A percentile compares a stretch with the other conserved stretches of the same genome.
These are phyloP conservation scores for Cancer borealis DNA, from an alignment of 2,888 invertebrate genomes.

Conservation along the genomic window DNA sequence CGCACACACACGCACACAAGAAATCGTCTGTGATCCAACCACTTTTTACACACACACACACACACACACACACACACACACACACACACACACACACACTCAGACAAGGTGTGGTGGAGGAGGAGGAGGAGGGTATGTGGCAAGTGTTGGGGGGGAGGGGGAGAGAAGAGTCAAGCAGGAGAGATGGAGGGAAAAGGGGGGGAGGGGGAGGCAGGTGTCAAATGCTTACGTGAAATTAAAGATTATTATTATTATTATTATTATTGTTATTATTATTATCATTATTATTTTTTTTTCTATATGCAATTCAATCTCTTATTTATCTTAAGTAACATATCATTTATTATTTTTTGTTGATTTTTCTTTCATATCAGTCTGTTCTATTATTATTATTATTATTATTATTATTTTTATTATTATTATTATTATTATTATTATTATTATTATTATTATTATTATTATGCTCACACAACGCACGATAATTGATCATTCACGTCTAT, in stretches of 20 bases:
- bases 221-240: neutral
- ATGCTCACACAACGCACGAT: neutral
- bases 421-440: no score
- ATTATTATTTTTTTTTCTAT: no score
- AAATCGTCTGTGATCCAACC: neutral
- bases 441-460: no score
- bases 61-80: conserved; percentile 37
- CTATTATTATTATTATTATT: no score
- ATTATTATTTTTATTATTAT: no score
- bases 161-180: neutral
- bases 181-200: neutral
- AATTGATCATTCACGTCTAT: neutral
- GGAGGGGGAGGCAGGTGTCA: neutral
- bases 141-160: neutral
- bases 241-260: neutral
- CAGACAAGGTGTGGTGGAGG: neutral
- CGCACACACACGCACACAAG: no score
- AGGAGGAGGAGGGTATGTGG: neutral
- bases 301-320: neutral
- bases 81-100: conserved; percentile 5
- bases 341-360: neutral
- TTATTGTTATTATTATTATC: neutral
- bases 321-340: neutral
- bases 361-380: neutral
- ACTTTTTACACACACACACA: conserved; percentile 35